Percentiles rank a stretch among this genome's conserved stretches.
phyloP scores from a whole-genome alignment of 2,888 invertebrate species.

The Tricholauxania praeusta region DNA sequence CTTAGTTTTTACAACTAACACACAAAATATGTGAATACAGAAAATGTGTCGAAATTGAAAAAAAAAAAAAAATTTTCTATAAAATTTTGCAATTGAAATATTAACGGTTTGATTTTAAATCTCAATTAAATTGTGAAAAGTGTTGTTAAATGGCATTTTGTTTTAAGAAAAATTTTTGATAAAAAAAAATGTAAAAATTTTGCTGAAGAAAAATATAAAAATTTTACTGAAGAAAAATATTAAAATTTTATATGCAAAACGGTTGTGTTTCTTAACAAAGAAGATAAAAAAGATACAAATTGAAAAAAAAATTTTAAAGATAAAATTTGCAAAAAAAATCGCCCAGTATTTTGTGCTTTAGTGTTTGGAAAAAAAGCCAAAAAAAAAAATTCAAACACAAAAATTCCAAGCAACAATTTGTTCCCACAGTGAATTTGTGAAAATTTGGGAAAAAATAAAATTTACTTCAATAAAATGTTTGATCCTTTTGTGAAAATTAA shows the following conservation, averaged over 20 bases:
- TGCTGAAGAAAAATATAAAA: constrained; percentile 26
- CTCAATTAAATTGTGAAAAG: background rate
- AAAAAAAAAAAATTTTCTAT: constrained; percentile 21
- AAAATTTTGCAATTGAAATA: constrained; percentile 36
- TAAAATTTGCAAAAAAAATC: constrained; percentile 28
- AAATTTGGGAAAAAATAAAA: constrained; percentile 30
- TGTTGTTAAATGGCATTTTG: too few relatives aligned
- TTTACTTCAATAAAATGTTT: constrained; percentile 62
- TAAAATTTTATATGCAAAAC: constrained; percentile 28
- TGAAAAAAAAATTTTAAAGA: constrained; percentile 29
- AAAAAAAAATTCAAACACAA: constrained; percentile 30
- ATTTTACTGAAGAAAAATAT: constrained; percentile 31
- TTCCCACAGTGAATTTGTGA: constrained; percentile 28
- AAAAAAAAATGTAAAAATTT: constrained; percentile 33
- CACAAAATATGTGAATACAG: constrained; percentile 12
- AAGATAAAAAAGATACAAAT: constrained; percentile 19
- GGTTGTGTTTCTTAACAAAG: background rate
- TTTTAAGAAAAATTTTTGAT: constrained; percentile 45
- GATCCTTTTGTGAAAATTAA: constrained; percentile 68
- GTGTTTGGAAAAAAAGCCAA: constrained; percentile 40
- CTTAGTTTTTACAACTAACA: constrained; percentile 3
- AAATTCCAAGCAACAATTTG: constrained; percentile 37
- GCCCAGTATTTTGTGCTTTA: background rate
- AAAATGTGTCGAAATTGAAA: constrained; percentile 11
- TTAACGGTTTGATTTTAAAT: constrained; percentile 19